Conservation (phyloP, 2,888 invertebrate genomes). For the Onchidella celtica region DNA sequence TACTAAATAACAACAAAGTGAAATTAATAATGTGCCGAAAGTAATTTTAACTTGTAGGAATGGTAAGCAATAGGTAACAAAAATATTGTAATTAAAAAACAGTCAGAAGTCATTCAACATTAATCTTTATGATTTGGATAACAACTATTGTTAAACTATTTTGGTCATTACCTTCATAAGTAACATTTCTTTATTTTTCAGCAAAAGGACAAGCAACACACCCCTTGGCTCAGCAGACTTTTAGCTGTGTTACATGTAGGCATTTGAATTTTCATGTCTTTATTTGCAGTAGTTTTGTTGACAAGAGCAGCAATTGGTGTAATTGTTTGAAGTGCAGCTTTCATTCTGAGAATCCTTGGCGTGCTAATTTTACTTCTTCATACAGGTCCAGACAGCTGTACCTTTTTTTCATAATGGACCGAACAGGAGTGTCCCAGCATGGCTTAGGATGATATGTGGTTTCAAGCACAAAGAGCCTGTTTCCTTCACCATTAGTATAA, state of each 20-base stretch:
- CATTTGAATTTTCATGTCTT: slow-evolving; percentile 33
- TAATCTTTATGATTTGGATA: too few relatives aligned
- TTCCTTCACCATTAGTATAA: too few relatives aligned
- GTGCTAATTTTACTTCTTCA: slow-evolving; percentile 14
- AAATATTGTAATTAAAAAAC: too few relatives aligned
- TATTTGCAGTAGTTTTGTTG: slow-evolving; percentile 23
- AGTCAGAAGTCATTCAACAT: too few relatives aligned
- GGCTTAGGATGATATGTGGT: too few relatives aligned
- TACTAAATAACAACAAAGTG: too few relatives aligned
- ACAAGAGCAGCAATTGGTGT: neutral
- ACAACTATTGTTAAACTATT: too few relatives aligned
- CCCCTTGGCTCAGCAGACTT: slow-evolving; percentile 50
- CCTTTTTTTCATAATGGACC: neutral
- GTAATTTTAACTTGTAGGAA: too few relatives aligned
- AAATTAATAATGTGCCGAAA: too few relatives aligned
- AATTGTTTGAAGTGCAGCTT: slow-evolving; percentile 39
- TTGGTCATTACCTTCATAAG: too few relatives aligned
- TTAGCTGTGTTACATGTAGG: slow-evolving; percentile 54
- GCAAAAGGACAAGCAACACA: slow-evolving; percentile 45
- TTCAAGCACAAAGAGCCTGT: too few relatives aligned
- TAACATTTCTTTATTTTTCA: slow-evolving; percentile 32
- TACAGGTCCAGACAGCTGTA: slow-evolving; percentile 29
- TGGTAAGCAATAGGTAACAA: too few relatives aligned
- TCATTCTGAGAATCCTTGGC: slow-evolving; percentile 1
- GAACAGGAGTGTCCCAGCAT: slow-evolving; percentile 21